Conservation (phyloP, 2,797 vertebrate genomes). For the Hozukius guyotensis region DNA sequence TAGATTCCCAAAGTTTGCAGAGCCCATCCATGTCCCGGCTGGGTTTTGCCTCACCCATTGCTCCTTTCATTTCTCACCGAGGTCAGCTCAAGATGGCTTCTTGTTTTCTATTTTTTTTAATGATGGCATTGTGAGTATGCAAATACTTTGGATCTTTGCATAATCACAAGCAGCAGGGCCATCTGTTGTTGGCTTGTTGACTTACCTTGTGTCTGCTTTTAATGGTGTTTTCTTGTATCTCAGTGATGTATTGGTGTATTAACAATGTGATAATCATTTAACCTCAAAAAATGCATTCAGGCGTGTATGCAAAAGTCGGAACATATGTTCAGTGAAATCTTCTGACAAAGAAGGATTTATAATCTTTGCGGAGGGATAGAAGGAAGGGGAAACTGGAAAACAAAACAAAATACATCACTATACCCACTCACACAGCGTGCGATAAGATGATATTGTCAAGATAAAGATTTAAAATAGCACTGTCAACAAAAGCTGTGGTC, state of each 20-base stretch:
- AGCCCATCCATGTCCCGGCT: slow-evolving; percentile 52
- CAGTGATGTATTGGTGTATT: slow-evolving; percentile 82
- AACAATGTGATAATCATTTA: slow-evolving; percentile 85
- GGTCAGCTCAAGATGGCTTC: slow-evolving; percentile 74
- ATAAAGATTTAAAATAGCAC: slow-evolving; percentile 70
- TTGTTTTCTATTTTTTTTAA: slow-evolving; percentile 52
- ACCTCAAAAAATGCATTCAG: slow-evolving; percentile 74
- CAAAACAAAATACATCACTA: slow-evolving; percentile 48
- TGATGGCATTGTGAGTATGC: slow-evolving; percentile 73
- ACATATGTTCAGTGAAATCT: slow-evolving; percentile 80
- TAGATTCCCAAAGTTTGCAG: slow-evolving; percentile 64
- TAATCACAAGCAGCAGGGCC: slow-evolving; percentile 85
- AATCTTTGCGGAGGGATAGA: slow-evolving; percentile 47
- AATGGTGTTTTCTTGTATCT: slow-evolving; percentile 84
- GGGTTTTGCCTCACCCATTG: slow-evolving; percentile 54
- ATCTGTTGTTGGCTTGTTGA: slow-evolving; percentile 87
- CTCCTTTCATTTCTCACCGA: slow-evolving; percentile 60
- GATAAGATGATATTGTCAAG: slow-evolving; percentile 60
- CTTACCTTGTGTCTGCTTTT: slow-evolving; percentile 84
- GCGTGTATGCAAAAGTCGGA: slow-evolving; percentile 61
- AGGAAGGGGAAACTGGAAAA: slow-evolving; percentile 42
- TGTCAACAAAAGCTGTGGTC: slow-evolving; percentile 49
- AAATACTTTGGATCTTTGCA: slow-evolving; percentile 83
- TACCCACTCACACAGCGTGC: slow-evolving; percentile 6
- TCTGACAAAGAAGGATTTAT: slow-evolving; percentile 75